phyloP scores from a whole-genome alignment of 2,888 invertebrate species.

The Xestoiulus laeticollis region DNA sequence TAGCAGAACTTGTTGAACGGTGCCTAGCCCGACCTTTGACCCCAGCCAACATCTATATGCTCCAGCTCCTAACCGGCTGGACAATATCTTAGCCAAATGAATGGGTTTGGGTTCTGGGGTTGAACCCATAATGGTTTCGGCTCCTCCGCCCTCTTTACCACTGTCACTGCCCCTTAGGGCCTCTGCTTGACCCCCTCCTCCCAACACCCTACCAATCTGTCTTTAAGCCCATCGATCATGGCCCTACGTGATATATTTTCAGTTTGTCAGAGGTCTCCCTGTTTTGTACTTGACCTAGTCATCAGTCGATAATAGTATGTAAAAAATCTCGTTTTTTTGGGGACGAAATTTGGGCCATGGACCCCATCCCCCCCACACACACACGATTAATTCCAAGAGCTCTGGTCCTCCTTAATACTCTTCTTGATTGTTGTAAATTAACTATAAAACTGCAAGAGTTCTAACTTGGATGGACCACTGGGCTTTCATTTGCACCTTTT shows the following conservation, averaged over 20 bases:
- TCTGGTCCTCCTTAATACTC: not conserved
- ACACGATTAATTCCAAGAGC: too few species aligned
- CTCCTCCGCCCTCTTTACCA: slow-evolving; percentile 17
- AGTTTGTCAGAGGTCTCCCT: not conserved
- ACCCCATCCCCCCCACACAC: not conserved
- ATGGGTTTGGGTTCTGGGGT: not conserved
- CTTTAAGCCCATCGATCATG: slow-evolving; percentile 46
- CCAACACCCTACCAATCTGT: slow-evolving; percentile 32
- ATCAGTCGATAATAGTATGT: not conserved
- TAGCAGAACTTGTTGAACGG: not conserved
- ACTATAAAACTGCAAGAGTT: not conserved
- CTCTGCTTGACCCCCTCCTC: slow-evolving; percentile 17
- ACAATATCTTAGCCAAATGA: not conserved
- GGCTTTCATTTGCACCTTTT: not conserved
- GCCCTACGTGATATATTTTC: not conserved
- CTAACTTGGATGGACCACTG: not conserved
- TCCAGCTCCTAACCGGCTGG: not conserved
- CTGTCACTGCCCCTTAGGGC: slow-evolving; percentile 5
- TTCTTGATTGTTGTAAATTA: not conserved
- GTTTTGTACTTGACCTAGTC: not conserved
- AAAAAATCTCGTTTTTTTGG: not conserved
- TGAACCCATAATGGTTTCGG: not conserved
- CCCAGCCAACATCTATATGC: not conserved
- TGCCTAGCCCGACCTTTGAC: slow-evolving; percentile 29
- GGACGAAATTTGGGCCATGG: not conserved